Evolutionary conservation across 1,140 invertebrate genomes (phyloP).

Genomic region (Cherax quadricarinatus): DNA sequence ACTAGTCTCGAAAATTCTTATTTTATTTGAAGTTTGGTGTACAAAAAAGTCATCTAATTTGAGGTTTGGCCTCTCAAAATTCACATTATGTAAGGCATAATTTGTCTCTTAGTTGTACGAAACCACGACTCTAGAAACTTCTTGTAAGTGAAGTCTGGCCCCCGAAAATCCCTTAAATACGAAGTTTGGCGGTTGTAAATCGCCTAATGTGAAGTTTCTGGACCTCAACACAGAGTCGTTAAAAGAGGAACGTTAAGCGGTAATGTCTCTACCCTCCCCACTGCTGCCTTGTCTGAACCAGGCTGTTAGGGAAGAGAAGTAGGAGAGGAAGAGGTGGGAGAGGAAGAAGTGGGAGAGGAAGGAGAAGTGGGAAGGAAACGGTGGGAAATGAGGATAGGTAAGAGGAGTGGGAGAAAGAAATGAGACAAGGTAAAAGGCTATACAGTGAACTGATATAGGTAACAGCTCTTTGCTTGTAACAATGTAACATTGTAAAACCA

Average conservation of each 20-base stretch:
- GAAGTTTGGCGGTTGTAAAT: neutral
- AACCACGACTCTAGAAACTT: neutral
- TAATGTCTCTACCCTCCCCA: neutral
- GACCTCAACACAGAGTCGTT: neutral
- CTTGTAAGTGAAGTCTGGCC: neutral
- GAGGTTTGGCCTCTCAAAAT: no score
- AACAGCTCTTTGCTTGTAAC: no score
- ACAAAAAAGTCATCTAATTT: no score
- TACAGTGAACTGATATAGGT: neutral
- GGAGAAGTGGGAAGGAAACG: neutral
- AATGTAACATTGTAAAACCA: no score
- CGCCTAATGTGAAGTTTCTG: neutral
- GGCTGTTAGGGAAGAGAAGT: neutral
- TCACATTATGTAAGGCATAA: neutral
- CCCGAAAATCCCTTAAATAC: neutral
- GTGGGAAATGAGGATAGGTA: neutral
- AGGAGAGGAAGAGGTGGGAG: neutral
- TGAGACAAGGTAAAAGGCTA: neutral
- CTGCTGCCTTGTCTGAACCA: neutral
- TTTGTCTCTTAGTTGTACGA: neutral
- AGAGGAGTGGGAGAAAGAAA: neutral
- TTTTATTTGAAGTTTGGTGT: no score
- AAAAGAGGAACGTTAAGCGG: slow-evolving; percentile 10
- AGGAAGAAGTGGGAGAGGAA: no score
- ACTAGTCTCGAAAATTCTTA: no score